phyloP scores from a whole-genome alignment of 2,888 invertebrate species.

The Ypsolopha sequella region DNA sequence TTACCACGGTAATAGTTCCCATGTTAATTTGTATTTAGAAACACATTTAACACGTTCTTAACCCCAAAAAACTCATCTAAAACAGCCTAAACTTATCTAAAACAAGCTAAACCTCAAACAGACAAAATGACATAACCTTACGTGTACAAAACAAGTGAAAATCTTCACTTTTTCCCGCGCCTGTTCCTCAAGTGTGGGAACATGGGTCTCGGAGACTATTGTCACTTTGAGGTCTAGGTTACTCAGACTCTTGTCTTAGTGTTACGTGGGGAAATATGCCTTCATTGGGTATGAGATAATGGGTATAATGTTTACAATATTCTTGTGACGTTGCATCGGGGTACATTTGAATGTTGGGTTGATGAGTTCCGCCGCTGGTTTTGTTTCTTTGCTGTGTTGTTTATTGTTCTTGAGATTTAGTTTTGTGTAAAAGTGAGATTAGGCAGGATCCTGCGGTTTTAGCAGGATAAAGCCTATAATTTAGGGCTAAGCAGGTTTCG shows the following conservation, averaged over 20 bases:
- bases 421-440: too few relatives aligned
- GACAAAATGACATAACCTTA: constrained; percentile 27
- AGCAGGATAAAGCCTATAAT: too few relatives aligned
- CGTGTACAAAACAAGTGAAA: constrained; percentile 28
- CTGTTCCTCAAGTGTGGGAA: constrained; percentile 49
- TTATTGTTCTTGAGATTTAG: too few relatives aligned
- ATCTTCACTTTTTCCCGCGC: constrained; percentile 29
- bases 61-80: too few relatives aligned
- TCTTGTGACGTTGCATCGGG: background rate
- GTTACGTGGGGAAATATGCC: constrained; percentile 7
- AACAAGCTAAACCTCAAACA: background rate
- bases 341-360: background rate
- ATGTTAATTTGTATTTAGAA: too few relatives aligned
- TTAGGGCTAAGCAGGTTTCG: too few relatives aligned
- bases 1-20: too few relatives aligned
- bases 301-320: background rate
- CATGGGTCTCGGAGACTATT: constrained; percentile 12
- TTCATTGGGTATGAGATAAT: constrained; percentile 1
- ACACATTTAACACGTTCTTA: too few relatives aligned
- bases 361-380: background rate
- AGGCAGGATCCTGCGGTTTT: too few relatives aligned
- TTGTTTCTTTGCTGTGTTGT: too few relatives aligned
- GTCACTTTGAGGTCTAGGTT: constrained; percentile 43
- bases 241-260: constrained; percentile 20
- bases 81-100: background rate